Evolutionary conservation across 2,797 vertebrate genomes (phyloP), one percentile per base, ranked within the genome.

Genomic region (Neopelma chrysocephalum): DNA sequence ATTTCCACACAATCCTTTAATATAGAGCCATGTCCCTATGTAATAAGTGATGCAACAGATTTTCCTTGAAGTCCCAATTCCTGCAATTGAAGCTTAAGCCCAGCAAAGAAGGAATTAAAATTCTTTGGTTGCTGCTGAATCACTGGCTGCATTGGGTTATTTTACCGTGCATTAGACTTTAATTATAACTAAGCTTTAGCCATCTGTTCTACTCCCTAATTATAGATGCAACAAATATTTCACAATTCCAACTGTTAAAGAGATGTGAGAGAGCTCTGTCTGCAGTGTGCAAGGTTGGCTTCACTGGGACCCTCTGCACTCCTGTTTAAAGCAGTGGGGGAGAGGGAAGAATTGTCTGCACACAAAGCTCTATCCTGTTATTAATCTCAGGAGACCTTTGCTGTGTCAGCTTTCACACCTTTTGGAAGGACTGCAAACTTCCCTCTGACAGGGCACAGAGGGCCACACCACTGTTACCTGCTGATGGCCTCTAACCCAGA

Each of bases 141-240:
- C 95, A 94, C 83, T n/a, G 87, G 71, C 97, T 97, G 95, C 87
- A 96, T 94, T 97, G 95, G 96, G 97, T 93, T 97, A 96, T 97
- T 98, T 97, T 96, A 92, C 94, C 96, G 94, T 92, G 87, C 94
- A 96, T 97, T 98, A 97, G 96, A 92, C 95, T 96, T 97, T 98
- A 98, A 98, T 98, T 98, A 98, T 96, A 97, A 97, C 96, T 96
- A 96, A 81, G 47, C 92, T 94, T 77, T 82, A 96, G 92, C 96
- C 97, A 97, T 97, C 97, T 97, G 97, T 93, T 98, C 94, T 96
- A 91, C 95, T 97, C 97, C 96, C 88, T 98, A 98, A 98, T 98
- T 98, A 98, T 61, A 98, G 95, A 97, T 97, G 96, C 96, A 98
- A 96, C 87, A 93, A 93, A 92, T 96, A 96, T 98, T 97, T 97